Conservation (phyloP, 2,888 invertebrate genomes). For the Nebria salina region DNA sequence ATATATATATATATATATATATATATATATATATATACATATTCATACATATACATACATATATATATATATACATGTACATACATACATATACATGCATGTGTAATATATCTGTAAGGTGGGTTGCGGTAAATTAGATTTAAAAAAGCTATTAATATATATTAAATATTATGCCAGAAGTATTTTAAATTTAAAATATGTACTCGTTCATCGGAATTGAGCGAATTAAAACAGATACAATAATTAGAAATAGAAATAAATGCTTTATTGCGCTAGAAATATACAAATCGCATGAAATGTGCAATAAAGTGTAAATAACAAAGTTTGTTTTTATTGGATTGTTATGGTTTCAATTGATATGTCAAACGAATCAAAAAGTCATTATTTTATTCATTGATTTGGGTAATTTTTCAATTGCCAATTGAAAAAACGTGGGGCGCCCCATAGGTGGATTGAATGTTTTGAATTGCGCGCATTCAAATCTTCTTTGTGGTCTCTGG, state of each 20-base stretch:
- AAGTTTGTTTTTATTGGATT: background rate
- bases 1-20: too few relatives aligned
- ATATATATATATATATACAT: too few relatives aligned
- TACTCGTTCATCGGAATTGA: too few relatives aligned
- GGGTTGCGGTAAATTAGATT: too few relatives aligned
- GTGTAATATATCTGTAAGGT: too few relatives aligned
- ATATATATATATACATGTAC: too few relatives aligned
- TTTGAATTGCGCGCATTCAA: constrained; percentile 29
- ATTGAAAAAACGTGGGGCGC: background rate
- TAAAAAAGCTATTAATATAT: too few relatives aligned
- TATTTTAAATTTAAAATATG: too few relatives aligned
- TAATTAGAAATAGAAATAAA: background rate
- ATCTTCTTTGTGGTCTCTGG: constrained; percentile 22
- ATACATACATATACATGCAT: too few relatives aligned
- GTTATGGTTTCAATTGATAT: background rate
- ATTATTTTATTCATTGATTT: background rate
- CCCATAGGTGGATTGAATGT: background rate
- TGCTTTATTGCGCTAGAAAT: background rate
- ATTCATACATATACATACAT: too few relatives aligned
- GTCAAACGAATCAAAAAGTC: background rate
- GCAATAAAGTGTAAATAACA: background rate
- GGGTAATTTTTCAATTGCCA: background rate
- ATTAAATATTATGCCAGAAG: too few relatives aligned
- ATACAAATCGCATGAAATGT: background rate
- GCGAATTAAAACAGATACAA: too few relatives aligned